A percentile compares a stretch with the other conserved stretches of the same genome.
Evolutionary conservation across 2,888 invertebrate species (phyloP).

Genomic region (Drosophila helvetica): DNA sequence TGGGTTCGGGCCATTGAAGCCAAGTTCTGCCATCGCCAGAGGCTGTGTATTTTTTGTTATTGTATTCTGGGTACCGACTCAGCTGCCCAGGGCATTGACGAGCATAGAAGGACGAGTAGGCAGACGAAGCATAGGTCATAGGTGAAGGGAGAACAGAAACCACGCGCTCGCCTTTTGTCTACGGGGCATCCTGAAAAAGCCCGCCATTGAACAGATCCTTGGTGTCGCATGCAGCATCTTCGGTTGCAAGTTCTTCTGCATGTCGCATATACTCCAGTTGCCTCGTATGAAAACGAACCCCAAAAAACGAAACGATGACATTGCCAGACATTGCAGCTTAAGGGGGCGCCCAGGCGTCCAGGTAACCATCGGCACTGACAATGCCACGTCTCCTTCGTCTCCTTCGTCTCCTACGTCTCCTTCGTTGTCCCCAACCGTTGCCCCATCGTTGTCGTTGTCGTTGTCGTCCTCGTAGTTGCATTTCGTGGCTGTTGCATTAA

Average conservation of each 20-base stretch:
- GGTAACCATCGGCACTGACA: conserved; percentile 55
- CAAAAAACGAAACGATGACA: conserved; percentile 16
- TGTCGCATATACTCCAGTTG: not conserved
- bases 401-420: conserved; percentile 7
- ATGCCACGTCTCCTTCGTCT: conserved; percentile 30
- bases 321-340: conserved; percentile 13
- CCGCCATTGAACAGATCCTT: too few relatives aligned
- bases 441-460: not conserved
- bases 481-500: conserved; percentile 58
- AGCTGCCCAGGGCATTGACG: too few relatives aligned
- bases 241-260: not conserved
- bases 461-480: conserved; percentile 30
- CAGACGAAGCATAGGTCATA: too few relatives aligned
- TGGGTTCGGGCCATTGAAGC: too few relatives aligned
- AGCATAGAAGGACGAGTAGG: too few relatives aligned
- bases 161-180: too few relatives aligned
- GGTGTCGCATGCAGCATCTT: too few relatives aligned
- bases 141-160: too few relatives aligned
- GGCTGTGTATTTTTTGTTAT: too few relatives aligned
- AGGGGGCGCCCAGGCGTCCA: conserved; percentile 43
- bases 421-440: not conserved
- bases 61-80: too few relatives aligned
- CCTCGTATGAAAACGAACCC: not conserved
- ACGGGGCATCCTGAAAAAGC: too few relatives aligned
- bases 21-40: too few relatives aligned